phyloP scores from a whole-genome alignment of 1,140 invertebrate genomes.

The Aphaenogaster ashmeadi region DNA sequence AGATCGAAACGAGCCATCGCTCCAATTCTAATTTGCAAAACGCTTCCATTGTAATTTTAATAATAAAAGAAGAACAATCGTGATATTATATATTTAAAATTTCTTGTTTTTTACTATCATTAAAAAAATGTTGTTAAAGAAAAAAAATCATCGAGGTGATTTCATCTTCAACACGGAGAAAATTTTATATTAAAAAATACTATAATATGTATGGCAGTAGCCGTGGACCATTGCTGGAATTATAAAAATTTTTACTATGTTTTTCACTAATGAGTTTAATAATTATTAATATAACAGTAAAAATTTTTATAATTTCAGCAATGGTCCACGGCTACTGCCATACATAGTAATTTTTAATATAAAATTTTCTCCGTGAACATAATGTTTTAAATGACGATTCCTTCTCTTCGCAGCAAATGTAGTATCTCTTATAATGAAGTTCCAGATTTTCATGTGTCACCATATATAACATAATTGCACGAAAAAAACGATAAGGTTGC shows the following conservation, averaged over 20 bases:
- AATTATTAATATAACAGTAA: no score
- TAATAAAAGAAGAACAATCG: not conserved
- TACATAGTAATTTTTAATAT: no score
- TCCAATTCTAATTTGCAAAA: not conserved
- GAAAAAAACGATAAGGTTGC: no score
- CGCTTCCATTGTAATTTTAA: not conserved
- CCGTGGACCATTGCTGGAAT: no score
- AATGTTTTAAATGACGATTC: not conserved
- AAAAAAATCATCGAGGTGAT: not conserved
- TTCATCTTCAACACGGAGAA: not conserved
- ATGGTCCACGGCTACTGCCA: no score
- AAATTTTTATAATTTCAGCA: no score
- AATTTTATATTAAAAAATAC: no score
- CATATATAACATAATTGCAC: not conserved
- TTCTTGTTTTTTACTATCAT: not conserved
- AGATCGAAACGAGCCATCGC: not conserved
- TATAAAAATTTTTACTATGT: no score
- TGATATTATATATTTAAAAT: not conserved
- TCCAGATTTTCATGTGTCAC: not conserved
- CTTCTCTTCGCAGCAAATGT: not conserved
- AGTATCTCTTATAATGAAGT: not conserved
- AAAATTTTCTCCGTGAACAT: not conserved
- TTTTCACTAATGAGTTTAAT: no score
- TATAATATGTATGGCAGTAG: no score
- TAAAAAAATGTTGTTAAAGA: not conserved